Percentiles rank a stretch among this genome's conserved stretches.
These are phyloP conservation scores for Aspiorhynchus laticeps DNA, from an alignment of 2,113 vertebrate genomes.

Conservation along the genomic window DNA sequence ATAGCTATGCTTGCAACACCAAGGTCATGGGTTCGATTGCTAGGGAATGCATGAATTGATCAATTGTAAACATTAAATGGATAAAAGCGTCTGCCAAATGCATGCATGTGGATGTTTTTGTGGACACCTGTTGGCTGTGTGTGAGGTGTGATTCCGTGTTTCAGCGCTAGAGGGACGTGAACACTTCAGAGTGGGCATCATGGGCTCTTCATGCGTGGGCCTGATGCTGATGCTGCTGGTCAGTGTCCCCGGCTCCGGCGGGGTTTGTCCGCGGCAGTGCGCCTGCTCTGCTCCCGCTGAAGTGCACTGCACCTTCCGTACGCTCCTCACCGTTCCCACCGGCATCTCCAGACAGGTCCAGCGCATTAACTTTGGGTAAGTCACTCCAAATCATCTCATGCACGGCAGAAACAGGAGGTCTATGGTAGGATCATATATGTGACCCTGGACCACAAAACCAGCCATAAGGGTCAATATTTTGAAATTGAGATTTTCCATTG, in stretches of 20 bases:
- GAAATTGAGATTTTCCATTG: too few species aligned
- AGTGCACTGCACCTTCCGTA: constrained; percentile 95
- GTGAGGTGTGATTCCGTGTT: neutral
- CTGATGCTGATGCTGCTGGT: constrained; percentile 62
- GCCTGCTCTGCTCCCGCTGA: constrained; percentile 90
- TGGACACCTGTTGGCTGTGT: neutral
- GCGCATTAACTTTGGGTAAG: constrained; percentile 92
- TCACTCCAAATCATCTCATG: neutral
- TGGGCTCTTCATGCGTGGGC: constrained; percentile 67
- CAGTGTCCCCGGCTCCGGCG: constrained; percentile 8
- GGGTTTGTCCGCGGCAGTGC: constrained; percentile 83
- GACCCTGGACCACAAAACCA: too few species aligned
- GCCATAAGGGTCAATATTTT: too few species aligned
- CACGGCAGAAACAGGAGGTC: neutral
- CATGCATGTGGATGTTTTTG: neutral
- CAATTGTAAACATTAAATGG: too few species aligned
- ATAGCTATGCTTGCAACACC: too few species aligned
- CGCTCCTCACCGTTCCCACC: constrained; percentile 79
- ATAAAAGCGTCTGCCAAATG: too few species aligned
- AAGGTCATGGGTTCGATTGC: too few species aligned
- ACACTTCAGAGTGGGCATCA: neutral
- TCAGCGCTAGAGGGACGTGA: constrained; percentile 6
- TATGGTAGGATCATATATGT: neutral
- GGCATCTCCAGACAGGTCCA: constrained; percentile 80
- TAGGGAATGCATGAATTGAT: too few species aligned